Base-by-base conservation (phyloP, 2,888 invertebrate genomes). In the Epiblema foenella region DNA sequence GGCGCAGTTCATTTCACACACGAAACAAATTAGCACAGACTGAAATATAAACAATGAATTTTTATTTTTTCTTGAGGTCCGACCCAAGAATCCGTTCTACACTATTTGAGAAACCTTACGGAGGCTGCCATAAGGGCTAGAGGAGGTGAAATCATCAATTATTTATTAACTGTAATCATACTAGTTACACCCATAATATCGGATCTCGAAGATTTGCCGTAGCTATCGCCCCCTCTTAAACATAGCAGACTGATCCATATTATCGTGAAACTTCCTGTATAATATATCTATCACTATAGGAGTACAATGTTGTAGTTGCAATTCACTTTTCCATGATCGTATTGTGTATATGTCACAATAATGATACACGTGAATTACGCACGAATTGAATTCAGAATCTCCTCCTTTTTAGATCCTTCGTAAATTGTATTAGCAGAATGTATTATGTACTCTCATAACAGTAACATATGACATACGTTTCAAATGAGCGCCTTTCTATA, bases 1-100 rank as follows among this genome's bases (percentile, higher is more conserved):
- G 70, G 70, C 58, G 58, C 46, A 49, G 33, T 12, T 49, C 60
- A 62, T 51, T 71, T 51, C 66, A 71, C 71, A 71, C 71, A 71
- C 71, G 54, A 66, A 24, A 66, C 66, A 54, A 54, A 20, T 42
- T 33, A 33, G 33, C 33, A 29, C 51, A 59, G 20, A 69, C 37
- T 51, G 57, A 70, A 83, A 85, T 84, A 81, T 84, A 76, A 82
- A 81, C 80, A 84, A 82, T 81, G 79, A 67, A 58, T 67, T 83
- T 85, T 83, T 84, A 84, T 78, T 84, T 86, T 79, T 83, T 85
- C 81, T 85, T 83, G 87, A 87, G 87, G 87, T 81, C 87, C 86
- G 84, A 87, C 85, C 83, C 87, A 87, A 87, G 87, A 87, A 83
- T 83, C 85, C 81, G 86, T 87, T 82, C 86, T 86, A 81, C 87